A percentile compares a stretch with the other conserved stretches of the same genome.
phyloP scores from a whole-genome alignment of 2,113 vertebrate species.

The Diphyllodes magnificus region DNA sequence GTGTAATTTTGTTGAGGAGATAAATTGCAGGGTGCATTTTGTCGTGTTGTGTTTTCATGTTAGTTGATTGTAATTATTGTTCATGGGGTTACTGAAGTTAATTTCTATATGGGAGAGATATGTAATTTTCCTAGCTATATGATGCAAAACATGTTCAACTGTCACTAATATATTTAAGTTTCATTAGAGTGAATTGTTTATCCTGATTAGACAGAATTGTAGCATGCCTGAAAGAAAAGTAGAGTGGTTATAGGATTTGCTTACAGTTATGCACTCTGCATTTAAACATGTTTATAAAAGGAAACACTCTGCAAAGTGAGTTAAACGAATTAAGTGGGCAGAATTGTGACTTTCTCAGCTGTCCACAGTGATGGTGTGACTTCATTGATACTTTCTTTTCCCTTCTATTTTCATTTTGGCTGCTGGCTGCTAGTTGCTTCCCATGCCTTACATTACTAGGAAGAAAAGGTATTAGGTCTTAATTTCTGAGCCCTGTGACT shows the following conservation, averaged over 20 bases:
- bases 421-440: background rate
- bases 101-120: conserved; percentile 29
- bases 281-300: background rate
- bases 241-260: background rate
- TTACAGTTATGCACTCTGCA: background rate
- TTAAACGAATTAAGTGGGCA: background rate
- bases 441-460: background rate
- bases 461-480: background rate
- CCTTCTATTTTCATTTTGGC: background rate
- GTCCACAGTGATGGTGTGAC: background rate
- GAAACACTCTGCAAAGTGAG: background rate
- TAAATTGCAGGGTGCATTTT: conserved; percentile 23
- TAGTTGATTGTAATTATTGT: conserved; percentile 45
- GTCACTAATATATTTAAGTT: background rate
- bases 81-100: conserved; percentile 28
- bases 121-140: conserved; percentile 29
- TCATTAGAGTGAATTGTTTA: background rate
- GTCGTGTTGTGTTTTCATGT: background rate
- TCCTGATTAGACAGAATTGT: background rate
- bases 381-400: background rate
- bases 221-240: background rate
- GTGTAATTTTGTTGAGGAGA: background rate
- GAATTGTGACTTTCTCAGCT: background rate
- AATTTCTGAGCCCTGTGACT: background rate
- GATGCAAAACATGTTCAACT: background rate